These are phyloP conservation scores for Charanyca ferruginea DNA, from an alignment of 2,888 invertebrate species.

Conservation along the genomic window DNA sequence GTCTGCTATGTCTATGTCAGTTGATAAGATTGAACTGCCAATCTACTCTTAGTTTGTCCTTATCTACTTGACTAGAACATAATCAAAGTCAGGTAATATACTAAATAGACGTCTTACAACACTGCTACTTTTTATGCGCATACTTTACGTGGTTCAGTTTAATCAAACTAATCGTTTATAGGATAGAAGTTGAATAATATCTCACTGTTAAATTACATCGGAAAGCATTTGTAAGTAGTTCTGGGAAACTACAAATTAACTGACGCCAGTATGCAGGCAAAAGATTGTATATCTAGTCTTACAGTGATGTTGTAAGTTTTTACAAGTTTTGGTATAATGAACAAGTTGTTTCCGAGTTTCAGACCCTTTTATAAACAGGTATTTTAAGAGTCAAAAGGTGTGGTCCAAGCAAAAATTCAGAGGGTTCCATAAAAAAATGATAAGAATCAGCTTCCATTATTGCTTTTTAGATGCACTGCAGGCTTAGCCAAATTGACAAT, in stretches of 20 bases:
- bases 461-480: too few relatives aligned
- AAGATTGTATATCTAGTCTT: constrained; percentile 14
- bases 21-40: neutral
- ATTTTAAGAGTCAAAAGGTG: too few relatives aligned
- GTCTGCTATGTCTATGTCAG: too few relatives aligned
- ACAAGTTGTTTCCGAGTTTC: constrained; percentile 4
- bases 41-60: neutral
- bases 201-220: constrained; percentile 24
- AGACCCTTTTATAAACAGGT: too few relatives aligned
- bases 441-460: too few relatives aligned
- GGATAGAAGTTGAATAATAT: constrained; percentile 33
- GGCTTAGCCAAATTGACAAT: too few relatives aligned
- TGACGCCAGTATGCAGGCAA: constrained; percentile 21
- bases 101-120: neutral
- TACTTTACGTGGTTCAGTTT: constrained; percentile 31
- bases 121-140: constrained; percentile 31
- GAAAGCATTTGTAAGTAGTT: constrained; percentile 40
- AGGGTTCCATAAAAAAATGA: too few relatives aligned
- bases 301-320: constrained; percentile 2
- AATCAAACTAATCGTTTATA: constrained; percentile 44
- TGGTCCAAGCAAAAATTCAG: too few relatives aligned
- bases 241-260: constrained; percentile 46
- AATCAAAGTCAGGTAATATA: constrained; percentile 19
- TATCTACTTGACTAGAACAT: neutral
- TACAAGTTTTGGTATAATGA: constrained; percentile 3